phyloP scores from a whole-genome alignment of 1,140 invertebrate genomes.

The Monomorium pharaonis region DNA sequence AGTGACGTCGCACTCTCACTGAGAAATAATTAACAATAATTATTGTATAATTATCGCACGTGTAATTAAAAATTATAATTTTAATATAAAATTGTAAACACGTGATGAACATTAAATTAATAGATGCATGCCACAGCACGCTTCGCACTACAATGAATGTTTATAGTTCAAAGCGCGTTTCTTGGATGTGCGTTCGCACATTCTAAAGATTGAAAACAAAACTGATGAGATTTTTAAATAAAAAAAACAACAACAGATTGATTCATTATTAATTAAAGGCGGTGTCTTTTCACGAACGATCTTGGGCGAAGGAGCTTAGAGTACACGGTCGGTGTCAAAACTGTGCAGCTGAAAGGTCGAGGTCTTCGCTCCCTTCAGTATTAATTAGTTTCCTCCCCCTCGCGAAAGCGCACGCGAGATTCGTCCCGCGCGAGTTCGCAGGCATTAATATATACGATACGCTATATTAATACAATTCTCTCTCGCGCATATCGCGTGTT shows the following conservation, averaged over 20 bases:
- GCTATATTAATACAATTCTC: background rate
- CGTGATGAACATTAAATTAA: background rate
- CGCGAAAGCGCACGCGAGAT: slow-evolving; percentile 17
- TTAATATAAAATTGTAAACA: background rate
- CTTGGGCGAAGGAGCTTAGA: background rate
- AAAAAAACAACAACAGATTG: background rate
- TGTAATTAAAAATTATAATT: slow-evolving; percentile 11
- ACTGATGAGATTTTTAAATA: background rate
- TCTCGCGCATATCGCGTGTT: slow-evolving; percentile 63
- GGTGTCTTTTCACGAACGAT: background rate
- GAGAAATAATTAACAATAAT: background rate
- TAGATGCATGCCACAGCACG: background rate
- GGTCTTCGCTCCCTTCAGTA: slow-evolving; percentile 8
- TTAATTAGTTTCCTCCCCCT: background rate
- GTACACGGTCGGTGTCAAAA: background rate
- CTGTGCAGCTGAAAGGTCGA: slow-evolving; percentile 21
- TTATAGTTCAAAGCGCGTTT: background rate
- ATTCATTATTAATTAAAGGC: background rate
- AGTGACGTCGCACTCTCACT: background rate
- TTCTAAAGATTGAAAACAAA: background rate
- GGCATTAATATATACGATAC: too few species aligned
- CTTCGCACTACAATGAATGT: slow-evolving; percentile 16
- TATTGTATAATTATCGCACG: background rate
- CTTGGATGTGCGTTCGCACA: background rate
- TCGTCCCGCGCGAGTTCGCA: background rate